Evolutionary conservation across 2,888 invertebrate species (phyloP).

Genomic region (Phragmatobia fuliginosa): DNA sequence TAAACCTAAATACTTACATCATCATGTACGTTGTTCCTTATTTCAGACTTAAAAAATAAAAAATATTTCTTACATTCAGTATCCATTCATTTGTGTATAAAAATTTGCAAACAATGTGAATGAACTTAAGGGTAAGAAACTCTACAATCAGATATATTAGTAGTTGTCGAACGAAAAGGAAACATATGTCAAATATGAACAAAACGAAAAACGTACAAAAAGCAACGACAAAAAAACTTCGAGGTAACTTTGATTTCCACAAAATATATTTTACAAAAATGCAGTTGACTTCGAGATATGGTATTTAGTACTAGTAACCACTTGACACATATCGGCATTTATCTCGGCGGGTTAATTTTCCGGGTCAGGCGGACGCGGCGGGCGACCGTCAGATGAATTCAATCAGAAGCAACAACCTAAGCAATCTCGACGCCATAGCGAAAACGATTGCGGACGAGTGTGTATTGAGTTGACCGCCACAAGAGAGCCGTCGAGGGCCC

Average conservation of each 20-base stretch:
- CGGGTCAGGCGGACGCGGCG: slow-evolving; percentile 63
- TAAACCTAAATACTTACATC: not conserved
- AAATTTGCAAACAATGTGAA: no score
- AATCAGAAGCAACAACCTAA: slow-evolving; percentile 83
- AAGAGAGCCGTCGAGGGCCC: slow-evolving; percentile 69
- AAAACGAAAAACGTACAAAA: slow-evolving; percentile 7
- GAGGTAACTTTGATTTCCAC: slow-evolving; percentile 15
- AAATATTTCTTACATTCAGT: not conserved
- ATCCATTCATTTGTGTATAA: not conserved
- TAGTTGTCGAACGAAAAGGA: not conserved
- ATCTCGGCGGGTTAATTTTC: slow-evolving; percentile 78
- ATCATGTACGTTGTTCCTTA: not conserved
- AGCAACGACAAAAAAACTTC: slow-evolving; percentile 28
- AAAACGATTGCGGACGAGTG: slow-evolving; percentile 77
- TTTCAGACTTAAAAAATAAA: not conserved
- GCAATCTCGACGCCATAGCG: slow-evolving; percentile 75
- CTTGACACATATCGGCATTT: slow-evolving; percentile 77
- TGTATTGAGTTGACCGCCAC: slow-evolving; percentile 75
- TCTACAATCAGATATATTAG: not conserved
- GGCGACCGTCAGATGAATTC: slow-evolving; percentile 72
- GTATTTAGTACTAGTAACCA: slow-evolving; percentile 56
- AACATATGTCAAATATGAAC: not conserved
- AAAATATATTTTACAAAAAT: slow-evolving; percentile 22
- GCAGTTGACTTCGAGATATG: slow-evolving; percentile 34
- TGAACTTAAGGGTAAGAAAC: not conserved